Percentiles rank a stretch among this genome's conserved stretches.
These are phyloP conservation scores for Mionectes macconnelli DNA, from an alignment of 2,113 vertebrate species.

Conservation along the genomic window DNA sequence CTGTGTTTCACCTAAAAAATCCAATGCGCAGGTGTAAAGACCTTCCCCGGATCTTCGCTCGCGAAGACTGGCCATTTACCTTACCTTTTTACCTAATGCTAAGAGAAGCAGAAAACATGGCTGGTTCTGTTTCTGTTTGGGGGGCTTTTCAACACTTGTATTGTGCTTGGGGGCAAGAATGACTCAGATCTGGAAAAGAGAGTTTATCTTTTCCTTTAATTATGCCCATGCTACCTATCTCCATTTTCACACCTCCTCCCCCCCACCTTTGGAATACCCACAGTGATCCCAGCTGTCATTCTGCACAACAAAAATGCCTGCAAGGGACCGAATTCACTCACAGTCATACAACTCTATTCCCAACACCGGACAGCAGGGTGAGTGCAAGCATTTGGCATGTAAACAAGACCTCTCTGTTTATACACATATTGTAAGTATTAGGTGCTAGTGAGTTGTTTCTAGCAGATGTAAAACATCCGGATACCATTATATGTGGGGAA, in stretches of 20 bases:
- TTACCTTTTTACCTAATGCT: background rate
- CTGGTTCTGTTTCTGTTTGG: background rate
- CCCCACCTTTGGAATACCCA: background rate
- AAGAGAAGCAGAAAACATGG: background rate
- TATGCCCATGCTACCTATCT: background rate
- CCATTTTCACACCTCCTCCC: background rate
- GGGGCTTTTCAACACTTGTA: background rate
- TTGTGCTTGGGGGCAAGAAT: background rate
- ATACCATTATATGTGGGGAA: background rate
- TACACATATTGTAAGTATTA: conserved; percentile 60
- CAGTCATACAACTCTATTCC: conserved; percentile 20
- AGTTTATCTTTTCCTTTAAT: background rate
- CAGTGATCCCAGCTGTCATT: background rate
- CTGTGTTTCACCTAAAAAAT: too few species aligned
- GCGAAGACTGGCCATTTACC: too few species aligned
- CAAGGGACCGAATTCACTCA: background rate
- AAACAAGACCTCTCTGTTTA: conserved; percentile 68
- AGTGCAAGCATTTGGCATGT: conserved; percentile 52
- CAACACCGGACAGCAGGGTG: background rate
- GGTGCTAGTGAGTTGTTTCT: conserved; percentile 49
- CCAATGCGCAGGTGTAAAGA: too few species aligned
- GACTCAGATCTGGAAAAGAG: background rate
- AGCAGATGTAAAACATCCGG: conserved; percentile 45
- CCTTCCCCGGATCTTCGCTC: too few species aligned
- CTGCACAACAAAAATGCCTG: background rate